phyloP scores from a whole-genome alignment of 2,113 vertebrate genomes.

The Muntiacus reevesi region DNA sequence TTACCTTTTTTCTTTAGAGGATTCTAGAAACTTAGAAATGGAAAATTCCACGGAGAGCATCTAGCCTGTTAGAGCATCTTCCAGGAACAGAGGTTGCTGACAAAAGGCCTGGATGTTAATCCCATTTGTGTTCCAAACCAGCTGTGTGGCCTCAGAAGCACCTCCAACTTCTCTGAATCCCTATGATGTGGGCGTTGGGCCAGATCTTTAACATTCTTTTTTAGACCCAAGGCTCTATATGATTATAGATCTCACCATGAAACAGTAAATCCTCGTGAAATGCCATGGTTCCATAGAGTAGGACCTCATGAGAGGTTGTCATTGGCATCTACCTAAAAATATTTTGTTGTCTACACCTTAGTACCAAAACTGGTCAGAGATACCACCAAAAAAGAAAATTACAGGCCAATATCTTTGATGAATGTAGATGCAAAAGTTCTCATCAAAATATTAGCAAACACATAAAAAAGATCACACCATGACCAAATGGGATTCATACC shows the following conservation, averaged over 20 bases:
- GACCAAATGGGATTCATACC: not conserved
- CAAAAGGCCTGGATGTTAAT: not conserved
- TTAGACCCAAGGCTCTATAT: not conserved
- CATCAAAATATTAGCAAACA: not conserved
- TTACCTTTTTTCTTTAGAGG: not conserved
- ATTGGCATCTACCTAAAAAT: not conserved
- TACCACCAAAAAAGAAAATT: not conserved
- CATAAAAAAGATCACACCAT: not conserved
- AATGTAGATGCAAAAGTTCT: not conserved
- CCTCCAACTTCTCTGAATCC: not conserved
- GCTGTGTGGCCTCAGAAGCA: accelerated
- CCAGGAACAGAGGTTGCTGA: not conserved
- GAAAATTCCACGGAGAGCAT: not conserved
- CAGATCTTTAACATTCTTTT: not conserved
- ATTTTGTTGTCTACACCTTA: not conserved
- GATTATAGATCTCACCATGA: not conserved
- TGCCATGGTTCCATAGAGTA: accelerated
- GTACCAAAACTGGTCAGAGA: not conserved
- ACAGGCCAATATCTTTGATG: not conserved
- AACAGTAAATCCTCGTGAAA: accelerated
- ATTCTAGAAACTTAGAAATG: not conserved
- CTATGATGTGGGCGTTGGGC: not conserved
- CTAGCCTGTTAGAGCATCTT: not conserved
- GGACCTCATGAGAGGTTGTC: not conserved
- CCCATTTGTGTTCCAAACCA: no score